Evolutionary conservation across 2,797 vertebrate genomes (phyloP).

Genomic region (Triplophysa yarkandensis): DNA sequence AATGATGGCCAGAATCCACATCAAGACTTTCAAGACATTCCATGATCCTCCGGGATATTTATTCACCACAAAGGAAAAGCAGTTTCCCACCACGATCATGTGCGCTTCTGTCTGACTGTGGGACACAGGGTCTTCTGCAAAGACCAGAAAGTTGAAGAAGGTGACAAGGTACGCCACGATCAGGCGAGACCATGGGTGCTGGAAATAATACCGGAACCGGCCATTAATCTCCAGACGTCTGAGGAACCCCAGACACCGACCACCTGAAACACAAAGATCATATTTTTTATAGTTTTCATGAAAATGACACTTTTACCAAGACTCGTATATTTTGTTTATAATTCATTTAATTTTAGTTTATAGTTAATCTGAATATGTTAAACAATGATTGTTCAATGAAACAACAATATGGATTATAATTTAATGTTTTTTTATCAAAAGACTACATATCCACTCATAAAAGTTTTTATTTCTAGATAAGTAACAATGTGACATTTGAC

Average conservation of each 20-base stretch:
- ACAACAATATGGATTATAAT: too few species aligned
- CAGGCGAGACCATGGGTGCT: slow-evolving; percentile 96
- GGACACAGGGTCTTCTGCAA: slow-evolving; percentile 94
- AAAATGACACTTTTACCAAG: too few species aligned
- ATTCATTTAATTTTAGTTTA: too few species aligned
- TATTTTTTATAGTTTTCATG: too few species aligned
- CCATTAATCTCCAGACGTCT: slow-evolving; percentile 91
- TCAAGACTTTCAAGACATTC: slow-evolving; percentile 89
- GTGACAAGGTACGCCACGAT: slow-evolving; percentile 95
- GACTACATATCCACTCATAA: too few species aligned
- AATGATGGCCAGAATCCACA: slow-evolving; percentile 91
- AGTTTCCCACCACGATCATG: slow-evolving; percentile 96
- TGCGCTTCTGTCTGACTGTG: slow-evolving; percentile 96
- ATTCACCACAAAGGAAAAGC: slow-evolving; percentile 96
- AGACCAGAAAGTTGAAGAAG: slow-evolving; percentile 98
- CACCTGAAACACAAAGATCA: slow-evolving; percentile 70
- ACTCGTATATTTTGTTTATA: too few species aligned
- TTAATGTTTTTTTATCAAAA: too few species aligned
- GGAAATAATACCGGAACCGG: slow-evolving; percentile 96
- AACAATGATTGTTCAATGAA: too few species aligned
- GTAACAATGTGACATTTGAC: too few species aligned
- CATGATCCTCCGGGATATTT: slow-evolving; percentile 92
- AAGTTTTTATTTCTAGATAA: too few species aligned
- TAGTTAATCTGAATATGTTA: too few species aligned
- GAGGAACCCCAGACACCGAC: slow-evolving; percentile 62